phyloP scores from a whole-genome alignment of 2,113 vertebrate species.

The Corynorhinus townsendii region DNA sequence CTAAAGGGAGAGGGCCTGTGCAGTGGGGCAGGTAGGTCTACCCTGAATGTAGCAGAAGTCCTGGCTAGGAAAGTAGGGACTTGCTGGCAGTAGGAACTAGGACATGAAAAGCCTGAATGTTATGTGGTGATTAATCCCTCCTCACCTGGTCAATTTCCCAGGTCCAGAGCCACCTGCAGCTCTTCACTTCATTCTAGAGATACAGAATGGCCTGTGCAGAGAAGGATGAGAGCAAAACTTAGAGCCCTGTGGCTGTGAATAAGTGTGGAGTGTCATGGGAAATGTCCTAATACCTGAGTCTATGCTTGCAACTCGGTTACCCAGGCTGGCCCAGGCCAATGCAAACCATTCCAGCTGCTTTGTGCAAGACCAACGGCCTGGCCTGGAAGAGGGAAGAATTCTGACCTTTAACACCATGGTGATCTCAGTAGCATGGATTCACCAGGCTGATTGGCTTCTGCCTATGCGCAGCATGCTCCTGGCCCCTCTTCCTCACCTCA shows the following conservation, averaged over 20 bases:
- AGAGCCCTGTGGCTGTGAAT: neutral
- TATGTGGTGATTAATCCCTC: neutral
- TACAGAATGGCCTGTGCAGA: neutral
- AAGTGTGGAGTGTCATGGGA: neutral
- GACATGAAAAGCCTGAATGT: neutral
- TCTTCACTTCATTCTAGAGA: neutral
- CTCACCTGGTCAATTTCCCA: neutral
- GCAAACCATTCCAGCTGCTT: neutral
- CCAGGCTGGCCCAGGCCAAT: neutral
- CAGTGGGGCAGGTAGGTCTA: neutral
- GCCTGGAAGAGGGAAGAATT: neutral
- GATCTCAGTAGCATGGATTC: neutral
- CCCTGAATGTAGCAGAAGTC: neutral
- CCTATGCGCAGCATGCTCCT: neutral
- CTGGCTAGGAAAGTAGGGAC: neutral
- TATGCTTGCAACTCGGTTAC: neutral
- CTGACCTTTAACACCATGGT: neutral
- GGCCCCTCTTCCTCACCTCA: neutral
- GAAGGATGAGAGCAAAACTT: neutral
- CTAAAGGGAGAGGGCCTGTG: conserved; percentile 8
- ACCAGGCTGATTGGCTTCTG: conserved; percentile 7
- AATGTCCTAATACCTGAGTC: neutral
- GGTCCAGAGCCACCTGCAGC: neutral
- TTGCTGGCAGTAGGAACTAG: neutral
- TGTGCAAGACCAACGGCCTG: neutral